Percentiles rank a stretch among this genome's conserved stretches.
Conservation (phyloP, 2,797 vertebrate genomes). For the Delichon dasypus region DNA sequence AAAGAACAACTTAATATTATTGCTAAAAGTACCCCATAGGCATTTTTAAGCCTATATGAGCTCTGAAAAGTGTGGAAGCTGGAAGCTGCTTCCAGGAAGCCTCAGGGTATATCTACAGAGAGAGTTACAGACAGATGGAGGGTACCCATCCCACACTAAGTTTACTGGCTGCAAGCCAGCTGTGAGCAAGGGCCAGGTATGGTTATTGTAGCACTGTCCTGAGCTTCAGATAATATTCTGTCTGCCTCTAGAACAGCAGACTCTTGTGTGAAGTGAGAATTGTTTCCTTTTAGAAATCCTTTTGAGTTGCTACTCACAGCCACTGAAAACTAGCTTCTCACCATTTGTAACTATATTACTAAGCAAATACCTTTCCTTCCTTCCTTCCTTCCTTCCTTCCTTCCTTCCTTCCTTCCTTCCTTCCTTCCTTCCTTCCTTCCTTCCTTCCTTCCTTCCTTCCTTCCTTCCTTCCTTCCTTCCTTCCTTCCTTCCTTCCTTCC, state of each 20-base stretch:
- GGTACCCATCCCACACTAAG: not conserved
- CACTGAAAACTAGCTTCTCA: not conserved
- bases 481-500: no score
- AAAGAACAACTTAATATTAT: not conserved
- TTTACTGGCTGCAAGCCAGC: constrained; percentile 8
- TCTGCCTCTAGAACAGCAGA: not conserved
- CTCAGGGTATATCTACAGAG: not conserved
- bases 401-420: no score
- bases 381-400: no score
- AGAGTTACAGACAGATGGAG: not conserved
- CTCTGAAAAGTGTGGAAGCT: constrained; percentile 4
- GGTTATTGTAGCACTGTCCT: not conserved
- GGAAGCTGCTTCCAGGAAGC: constrained; percentile 23
- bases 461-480: no score
- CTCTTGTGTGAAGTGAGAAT: not conserved
- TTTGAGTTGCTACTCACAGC: not conserved
- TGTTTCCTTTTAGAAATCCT: not conserved
- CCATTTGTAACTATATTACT: not conserved
- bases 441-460: no score
- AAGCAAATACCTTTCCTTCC: not conserved
- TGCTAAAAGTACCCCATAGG: not conserved
- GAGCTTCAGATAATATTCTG: not conserved
- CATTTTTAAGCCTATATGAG: not conserved
- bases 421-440: no score
- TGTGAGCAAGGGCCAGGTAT: constrained; percentile 9